Base-by-base conservation (phyloP, 2,888 invertebrate genomes). In the Anthophora plumipes region DNA sequence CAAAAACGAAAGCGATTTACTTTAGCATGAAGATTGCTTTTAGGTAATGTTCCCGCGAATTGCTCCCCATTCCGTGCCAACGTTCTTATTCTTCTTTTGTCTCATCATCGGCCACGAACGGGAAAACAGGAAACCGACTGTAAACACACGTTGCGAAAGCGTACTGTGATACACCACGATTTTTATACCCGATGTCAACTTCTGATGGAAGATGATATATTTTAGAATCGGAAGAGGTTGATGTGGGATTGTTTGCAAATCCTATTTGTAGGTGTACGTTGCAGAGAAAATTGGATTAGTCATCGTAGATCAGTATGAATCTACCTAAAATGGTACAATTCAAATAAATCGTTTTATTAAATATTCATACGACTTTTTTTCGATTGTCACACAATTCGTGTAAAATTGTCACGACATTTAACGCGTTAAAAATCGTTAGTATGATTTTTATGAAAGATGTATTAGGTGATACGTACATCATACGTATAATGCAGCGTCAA, bases 1-100 rank as follows among this genome's bases (percentile, higher is more conserved):
- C 55, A 20, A n/a, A 73, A 61, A 66, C 48, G 54, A 66, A 60
- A 73, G 20, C 80, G 73, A 79, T 79, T 79, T 69, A 54, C 64
- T 79, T 64, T 64, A 37, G 68, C 54, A 60, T 37, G 41, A 69
- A 57, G 72, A 73, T 66, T 79, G 70, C 61, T 69, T 79, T 64
- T 60, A 63, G 80, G 46, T 52, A 70, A 54, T 54, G 80, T 55
- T 57, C 39, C 61, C 31, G 74, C 66, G 66, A 70, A 79, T 73
- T 69, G 48, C 54, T 74, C 55, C 31, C 70, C 25, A 59, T 73
- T 55, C 60, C 14, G 59, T 55, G 55, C n/a, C 20, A 48, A 17
- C 46, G 14, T 8, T 8, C 41, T 31, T 67, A 6, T 46, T 59
- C 39, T 41, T 14, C 79, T 64, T 60, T 79, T 59, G 72, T 72